Evolutionary conservation across 2,113 vertebrate genomes (phyloP).

Genomic region (Accipiter virgatus): DNA sequence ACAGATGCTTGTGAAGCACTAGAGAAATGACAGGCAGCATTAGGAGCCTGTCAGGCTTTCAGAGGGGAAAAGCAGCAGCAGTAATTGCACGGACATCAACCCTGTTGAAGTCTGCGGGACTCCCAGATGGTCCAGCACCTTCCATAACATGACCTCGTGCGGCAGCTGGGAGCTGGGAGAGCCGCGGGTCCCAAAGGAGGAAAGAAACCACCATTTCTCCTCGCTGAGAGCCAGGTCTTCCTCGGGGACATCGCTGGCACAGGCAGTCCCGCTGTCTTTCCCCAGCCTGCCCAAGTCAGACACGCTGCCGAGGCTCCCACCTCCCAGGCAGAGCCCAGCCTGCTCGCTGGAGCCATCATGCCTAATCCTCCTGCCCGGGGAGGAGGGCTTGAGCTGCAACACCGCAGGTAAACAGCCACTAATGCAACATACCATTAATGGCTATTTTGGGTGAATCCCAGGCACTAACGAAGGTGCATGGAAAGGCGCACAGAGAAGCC

Average conservation of each 20-base stretch:
- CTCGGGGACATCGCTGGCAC: fast-evolving
- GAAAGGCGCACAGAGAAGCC: not conserved
- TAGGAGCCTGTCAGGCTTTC: not conserved
- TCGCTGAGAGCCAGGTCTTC: fast-evolving
- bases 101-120: not conserved
- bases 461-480: fast-evolving
- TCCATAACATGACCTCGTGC: fast-evolving
- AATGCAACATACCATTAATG: not conserved
- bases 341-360: fast-evolving
- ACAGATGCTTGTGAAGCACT: not conserved
- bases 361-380: not conserved
- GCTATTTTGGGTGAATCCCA: fast-evolving
- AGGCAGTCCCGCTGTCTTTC: not conserved
- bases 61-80: not conserved
- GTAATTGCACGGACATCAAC: not conserved
- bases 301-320: not conserved
- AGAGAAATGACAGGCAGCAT: not conserved
- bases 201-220: not conserved
- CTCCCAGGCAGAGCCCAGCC: not conserved
- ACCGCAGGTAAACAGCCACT: not conserved
- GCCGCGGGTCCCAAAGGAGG: not conserved
- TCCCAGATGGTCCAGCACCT: not conserved
- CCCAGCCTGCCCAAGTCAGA: not conserved
- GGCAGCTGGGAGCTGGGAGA: not conserved
- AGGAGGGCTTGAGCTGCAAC: not conserved